A percentile compares a stretch with the other conserved stretches of the same genome.
phyloP scores from a whole-genome alignment of 2,888 invertebrate species.

The Limnephilus marmoratus region DNA sequence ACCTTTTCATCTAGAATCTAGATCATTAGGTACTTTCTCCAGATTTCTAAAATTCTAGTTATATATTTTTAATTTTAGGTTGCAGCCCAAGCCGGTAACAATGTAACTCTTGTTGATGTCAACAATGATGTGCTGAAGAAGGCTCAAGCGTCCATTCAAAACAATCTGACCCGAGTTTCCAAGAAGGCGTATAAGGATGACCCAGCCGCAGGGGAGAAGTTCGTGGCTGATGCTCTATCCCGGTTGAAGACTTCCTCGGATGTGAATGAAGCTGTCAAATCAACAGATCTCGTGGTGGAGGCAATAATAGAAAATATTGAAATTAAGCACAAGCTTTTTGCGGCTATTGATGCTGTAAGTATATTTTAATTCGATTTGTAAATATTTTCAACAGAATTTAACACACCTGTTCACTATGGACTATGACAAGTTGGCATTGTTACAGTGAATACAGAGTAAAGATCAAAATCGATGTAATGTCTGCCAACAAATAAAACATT shows the following conservation, averaged over 20 bases:
- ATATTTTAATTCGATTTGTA: not conserved
- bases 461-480: not conserved
- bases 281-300: conserved; percentile 88
- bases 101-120: conserved; percentile 89
- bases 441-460: not conserved
- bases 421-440: not conserved
- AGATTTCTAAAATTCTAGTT: not conserved
- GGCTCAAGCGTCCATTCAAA: conserved; percentile 83
- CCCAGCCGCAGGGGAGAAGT: conserved; percentile 81
- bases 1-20: not conserved
- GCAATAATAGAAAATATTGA: conserved; percentile 91
- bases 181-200: conserved; percentile 87
- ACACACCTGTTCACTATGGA: not conserved
- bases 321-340: conserved; percentile 86
- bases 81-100: conserved; percentile 89
- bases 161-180: conserved; percentile 85
- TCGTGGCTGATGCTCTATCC: conserved; percentile 80
- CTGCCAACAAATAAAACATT: not conserved
- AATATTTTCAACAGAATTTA: not conserved
- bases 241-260: conserved; percentile 81
- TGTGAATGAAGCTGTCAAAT: conserved; percentile 79
- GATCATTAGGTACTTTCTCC: not conserved
- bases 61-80: conserved; percentile 76
- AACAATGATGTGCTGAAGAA: conserved; percentile 84
- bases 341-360: conserved; percentile 81